Conservation (phyloP, 2,113 vertebrate genomes). For the Triplophysa tibetana region DNA sequence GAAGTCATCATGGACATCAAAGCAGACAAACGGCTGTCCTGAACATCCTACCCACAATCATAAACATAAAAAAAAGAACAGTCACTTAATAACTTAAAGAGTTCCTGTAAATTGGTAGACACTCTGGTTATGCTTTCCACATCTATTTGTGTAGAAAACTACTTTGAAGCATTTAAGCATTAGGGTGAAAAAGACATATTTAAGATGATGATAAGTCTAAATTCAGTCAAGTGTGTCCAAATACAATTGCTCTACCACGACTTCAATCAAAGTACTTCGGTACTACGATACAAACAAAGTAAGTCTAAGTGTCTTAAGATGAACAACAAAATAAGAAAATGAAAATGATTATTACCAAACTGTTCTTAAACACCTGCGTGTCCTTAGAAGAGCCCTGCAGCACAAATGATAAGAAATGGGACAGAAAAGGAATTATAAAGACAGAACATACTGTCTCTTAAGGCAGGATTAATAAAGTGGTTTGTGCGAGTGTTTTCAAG, state of each 20-base stretch:
- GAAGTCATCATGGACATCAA: slow-evolving; percentile 71
- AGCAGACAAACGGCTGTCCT: slow-evolving; percentile 69
- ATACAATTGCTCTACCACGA: no score
- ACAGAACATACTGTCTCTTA: background rate
- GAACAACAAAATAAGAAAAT: background rate
- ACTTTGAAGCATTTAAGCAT: no score
- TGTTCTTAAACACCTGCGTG: slow-evolving; percentile 72
- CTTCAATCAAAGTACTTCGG: background rate
- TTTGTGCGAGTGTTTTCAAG: slow-evolving; percentile 16
- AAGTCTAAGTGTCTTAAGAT: background rate
- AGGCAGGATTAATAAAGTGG: background rate
- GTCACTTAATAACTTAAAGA: background rate
- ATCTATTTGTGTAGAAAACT: no score
- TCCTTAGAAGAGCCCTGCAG: slow-evolving; percentile 71
- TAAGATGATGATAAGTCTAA: no score
- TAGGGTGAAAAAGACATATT: no score
- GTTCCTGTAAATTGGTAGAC: no score
- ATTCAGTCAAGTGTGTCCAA: no score
- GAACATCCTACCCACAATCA: slow-evolving; percentile 67
- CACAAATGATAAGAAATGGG: background rate
- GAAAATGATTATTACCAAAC: slow-evolving; percentile 65
- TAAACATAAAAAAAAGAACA: background rate
- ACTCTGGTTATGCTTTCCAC: no score
- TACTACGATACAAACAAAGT: no score
- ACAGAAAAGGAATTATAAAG: slow-evolving; percentile 1